Evolutionary conservation across 2,888 invertebrate species (phyloP).

Genomic region (Allygus modestus): DNA sequence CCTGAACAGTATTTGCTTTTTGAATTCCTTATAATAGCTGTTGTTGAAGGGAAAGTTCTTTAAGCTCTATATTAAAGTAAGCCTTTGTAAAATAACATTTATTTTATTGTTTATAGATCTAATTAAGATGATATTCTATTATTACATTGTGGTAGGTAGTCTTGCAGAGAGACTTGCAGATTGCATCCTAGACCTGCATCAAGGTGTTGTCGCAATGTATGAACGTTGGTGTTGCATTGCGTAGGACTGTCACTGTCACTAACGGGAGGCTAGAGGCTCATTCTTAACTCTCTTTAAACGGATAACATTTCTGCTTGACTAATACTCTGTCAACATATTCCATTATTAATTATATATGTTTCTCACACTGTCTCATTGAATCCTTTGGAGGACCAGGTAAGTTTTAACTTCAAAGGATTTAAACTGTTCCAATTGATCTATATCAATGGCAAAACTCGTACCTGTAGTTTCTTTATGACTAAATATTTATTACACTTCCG

Average conservation of each 20-base stretch:
- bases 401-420: background rate
- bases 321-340: background rate
- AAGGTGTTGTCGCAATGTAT: conserved; percentile 47
- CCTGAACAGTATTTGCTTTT: too few relatives aligned
- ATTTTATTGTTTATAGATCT: too few relatives aligned
- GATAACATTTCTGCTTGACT: background rate
- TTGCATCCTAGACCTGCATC: conserved; percentile 47
- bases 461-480: too few relatives aligned
- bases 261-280: conserved; percentile 5
- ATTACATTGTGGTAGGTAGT: too few relatives aligned
- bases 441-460: too few relatives aligned
- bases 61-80: too few relatives aligned
- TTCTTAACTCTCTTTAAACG: conserved; percentile 1
- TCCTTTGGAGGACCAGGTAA: background rate
- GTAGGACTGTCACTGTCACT: conserved; percentile 52
- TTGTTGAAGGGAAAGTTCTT: too few relatives aligned
- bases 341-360: background rate
- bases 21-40: too few relatives aligned
- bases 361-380: background rate
- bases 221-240: conserved; percentile 55
- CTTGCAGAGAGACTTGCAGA: conserved; percentile 35
- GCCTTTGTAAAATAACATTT: too few relatives aligned
- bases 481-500: too few relatives aligned
- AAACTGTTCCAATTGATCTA: background rate
- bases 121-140: too few relatives aligned